These are phyloP conservation scores for Maccullochella peelii DNA, from an alignment of 2,113 vertebrate species.

Conservation along the genomic window DNA sequence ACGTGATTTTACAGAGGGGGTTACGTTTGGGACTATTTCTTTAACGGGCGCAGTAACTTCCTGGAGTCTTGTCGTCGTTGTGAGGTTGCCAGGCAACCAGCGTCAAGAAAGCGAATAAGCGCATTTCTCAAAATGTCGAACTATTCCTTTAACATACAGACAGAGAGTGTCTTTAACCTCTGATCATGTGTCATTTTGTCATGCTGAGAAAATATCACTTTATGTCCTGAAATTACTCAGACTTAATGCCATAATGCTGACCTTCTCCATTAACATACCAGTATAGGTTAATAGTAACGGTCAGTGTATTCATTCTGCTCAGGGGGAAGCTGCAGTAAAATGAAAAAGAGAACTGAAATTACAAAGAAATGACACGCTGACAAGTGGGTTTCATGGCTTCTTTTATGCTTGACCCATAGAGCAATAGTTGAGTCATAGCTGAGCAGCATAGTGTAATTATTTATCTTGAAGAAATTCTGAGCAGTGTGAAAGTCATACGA, in stretches of 20 bases:
- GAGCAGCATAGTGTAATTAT: neutral
- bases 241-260: neutral
- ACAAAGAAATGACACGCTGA: neutral
- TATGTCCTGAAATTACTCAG: neutral
- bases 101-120: no score
- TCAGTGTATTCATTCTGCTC: neutral
- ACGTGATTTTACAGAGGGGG: no score
- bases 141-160: no score
- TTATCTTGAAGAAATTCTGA: neutral
- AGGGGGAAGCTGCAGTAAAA: neutral
- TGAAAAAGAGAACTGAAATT: neutral
- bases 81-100: no score
- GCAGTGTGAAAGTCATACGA: neutral
- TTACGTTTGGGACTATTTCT: no score
- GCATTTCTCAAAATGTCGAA: no score
- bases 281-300: accelerated
- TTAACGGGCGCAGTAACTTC: no score
- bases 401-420: neutral
- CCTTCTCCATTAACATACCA: neutral
- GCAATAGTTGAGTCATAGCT: neutral
- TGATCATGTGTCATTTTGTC: no score
- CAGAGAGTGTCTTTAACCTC: no score
- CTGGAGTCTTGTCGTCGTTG: no score
- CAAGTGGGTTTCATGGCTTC: neutral
- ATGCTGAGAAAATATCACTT: neutral